Base-by-base conservation (phyloP, 1,140 invertebrate genomes). In the Cepaea nemoralis region DNA sequence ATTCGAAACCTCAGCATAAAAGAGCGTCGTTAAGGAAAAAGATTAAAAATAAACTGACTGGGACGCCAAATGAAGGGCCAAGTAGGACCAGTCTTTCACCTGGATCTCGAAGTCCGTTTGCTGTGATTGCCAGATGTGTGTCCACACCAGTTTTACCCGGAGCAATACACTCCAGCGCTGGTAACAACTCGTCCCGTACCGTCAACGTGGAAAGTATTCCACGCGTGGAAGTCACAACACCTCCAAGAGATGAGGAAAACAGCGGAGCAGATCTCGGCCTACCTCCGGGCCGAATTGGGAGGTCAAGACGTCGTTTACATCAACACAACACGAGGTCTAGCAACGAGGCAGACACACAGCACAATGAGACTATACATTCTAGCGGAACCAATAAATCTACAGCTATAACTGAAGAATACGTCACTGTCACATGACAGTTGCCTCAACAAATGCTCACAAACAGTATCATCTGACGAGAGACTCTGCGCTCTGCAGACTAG, bases 111-210 rank as follows among this genome's bases (percentile, higher is more conserved):
- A 86, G 83, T 71, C 88, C 88, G 0, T 88, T 89, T 77, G 87
- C 86, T 24, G 86, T 89, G 35, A 86, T 89, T 48, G 88, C 88
- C 16, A 82, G 88, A 3, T 89, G 88, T 77, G 88, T 89, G 12
- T 89, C 88, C 1, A 89, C 87, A 3, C 88, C 88, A 1, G 83
- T 85, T 27, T 82, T 89, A n/a, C 87, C 88, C 0, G 87, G 85
- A 35, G 85, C 73, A 16, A 75, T 84, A 0, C 76, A 88, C 16
- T 82, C 84, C 2, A 82, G 83, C 16, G 78, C 81, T n/a, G 40
- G 37, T 27, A 27, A 22, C 40, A 12, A 27, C 8, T 6, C 37
- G 48, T 42, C n/a, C 2, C 66, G 78, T 48, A 76, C 83, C 0
- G 84, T 86, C 0, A 88, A 87, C 70, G 73, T 77, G 24, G 88